These are phyloP conservation scores for Saccostrea echinata DNA, from an alignment of 1,140 invertebrate species.

Conservation along the genomic window DNA sequence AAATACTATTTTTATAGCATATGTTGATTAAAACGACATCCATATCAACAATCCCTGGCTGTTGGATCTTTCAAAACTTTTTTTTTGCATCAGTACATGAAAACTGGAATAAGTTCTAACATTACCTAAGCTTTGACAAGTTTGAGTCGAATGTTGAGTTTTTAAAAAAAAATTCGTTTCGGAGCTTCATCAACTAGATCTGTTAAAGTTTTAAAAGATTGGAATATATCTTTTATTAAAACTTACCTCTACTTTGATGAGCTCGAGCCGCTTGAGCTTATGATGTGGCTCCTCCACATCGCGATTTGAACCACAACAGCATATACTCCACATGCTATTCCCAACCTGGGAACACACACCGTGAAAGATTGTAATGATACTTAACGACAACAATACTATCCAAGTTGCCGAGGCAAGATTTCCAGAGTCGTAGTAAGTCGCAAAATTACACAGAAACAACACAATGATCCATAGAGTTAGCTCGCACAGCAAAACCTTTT, in stretches of 20 bases:
- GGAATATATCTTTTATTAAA: not conserved
- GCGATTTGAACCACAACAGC: slow-evolving; percentile 59
- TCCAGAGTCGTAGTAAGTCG: slow-evolving; percentile 58
- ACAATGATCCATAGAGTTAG: slow-evolving; percentile 51
- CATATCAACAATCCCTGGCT: too few relatives aligned
- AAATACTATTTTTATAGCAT: too few relatives aligned
- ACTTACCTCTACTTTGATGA: slow-evolving; percentile 68
- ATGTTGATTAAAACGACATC: too few relatives aligned
- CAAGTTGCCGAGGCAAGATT: slow-evolving; percentile 51
- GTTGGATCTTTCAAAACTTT: not conserved
- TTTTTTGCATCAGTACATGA: too few relatives aligned
- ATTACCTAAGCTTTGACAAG: too few relatives aligned
- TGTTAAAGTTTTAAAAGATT: too few relatives aligned
- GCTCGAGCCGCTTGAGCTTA: slow-evolving; percentile 68
- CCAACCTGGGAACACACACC: slow-evolving; percentile 51
- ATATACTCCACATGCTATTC: slow-evolving; percentile 62
- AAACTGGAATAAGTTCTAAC: too few relatives aligned
- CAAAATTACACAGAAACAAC: slow-evolving; percentile 58
- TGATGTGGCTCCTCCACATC: slow-evolving; percentile 67
- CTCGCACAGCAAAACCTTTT: slow-evolving; percentile 62
- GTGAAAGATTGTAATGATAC: slow-evolving; percentile 57
- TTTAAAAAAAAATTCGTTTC: too few relatives aligned
- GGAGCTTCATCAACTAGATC: too few relatives aligned
- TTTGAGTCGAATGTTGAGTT: too few relatives aligned
- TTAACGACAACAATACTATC: slow-evolving; percentile 55